Conservation (phyloP, 2,113 vertebrate species). For the Entosphenus tridentatus region DNA sequence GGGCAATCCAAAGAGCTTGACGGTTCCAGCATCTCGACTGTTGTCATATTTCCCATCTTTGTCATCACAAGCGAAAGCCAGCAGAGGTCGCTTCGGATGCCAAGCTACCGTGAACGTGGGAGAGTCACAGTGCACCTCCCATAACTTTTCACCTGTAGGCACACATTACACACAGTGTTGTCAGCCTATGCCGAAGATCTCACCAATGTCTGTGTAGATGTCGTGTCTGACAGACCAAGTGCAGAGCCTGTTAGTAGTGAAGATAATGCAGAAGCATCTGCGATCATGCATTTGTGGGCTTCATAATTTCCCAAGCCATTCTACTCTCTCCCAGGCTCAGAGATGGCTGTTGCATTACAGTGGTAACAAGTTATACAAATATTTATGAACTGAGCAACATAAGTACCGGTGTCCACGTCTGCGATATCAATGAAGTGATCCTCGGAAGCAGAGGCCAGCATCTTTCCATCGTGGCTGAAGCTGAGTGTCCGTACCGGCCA, state of each 20-base stretch:
- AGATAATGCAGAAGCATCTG: too few species aligned
- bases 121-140: constrained; percentile 97
- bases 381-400: too few species aligned
- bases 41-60: constrained; percentile 95
- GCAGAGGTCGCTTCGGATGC: constrained; percentile 74
- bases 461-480: constrained; percentile 90
- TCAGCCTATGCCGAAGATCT: too few species aligned
- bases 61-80: constrained; percentile 90
- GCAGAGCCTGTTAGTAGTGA: too few species aligned
- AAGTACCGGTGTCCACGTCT: constrained; percentile 73
- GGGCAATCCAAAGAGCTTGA: constrained; percentile 91
- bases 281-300: too few species aligned
- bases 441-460: constrained; percentile 81
- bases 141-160: constrained; percentile 68
- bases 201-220: too few species aligned
- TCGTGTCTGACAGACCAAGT: too few species aligned
- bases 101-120: constrained; percentile 95
- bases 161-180: constrained; percentile 9
- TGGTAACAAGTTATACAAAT: too few species aligned
- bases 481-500: constrained; percentile 90
- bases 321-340: too few species aligned
- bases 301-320: too few species aligned
- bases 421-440: constrained; percentile 97
- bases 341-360: too few species aligned
- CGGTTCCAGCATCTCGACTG: constrained; percentile 76